A percentile compares a stretch with the other conserved stretches of the same genome.
Conservation (phyloP, 2,113 vertebrate species). For the Anoura caudifer region DNA sequence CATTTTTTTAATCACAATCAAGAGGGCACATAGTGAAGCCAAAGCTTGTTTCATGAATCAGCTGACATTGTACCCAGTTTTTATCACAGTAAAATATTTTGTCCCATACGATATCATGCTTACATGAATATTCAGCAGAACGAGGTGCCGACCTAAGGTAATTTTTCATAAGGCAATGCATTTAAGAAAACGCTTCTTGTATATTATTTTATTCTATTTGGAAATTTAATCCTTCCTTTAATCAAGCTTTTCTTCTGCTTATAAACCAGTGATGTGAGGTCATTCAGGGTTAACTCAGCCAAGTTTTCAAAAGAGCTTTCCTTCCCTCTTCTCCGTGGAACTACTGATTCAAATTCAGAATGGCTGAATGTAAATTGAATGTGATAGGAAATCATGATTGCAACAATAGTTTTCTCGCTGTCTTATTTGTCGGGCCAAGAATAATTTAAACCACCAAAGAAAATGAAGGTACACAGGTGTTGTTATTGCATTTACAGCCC, state of each 20-base stretch:
- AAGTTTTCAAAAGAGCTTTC: conserved; percentile 35
- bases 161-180: neutral
- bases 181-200: neutral
- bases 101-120: neutral
- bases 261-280: neutral
- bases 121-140: neutral
- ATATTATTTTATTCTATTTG: neutral
- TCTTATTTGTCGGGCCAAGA: conserved; percentile 53
- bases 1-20: neutral
- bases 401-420: conserved; percentile 67
- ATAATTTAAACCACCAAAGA: conserved; percentile 67
- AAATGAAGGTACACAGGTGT: conserved; percentile 80
- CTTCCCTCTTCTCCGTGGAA: conserved; percentile 22
- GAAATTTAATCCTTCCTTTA: conserved; percentile 21
- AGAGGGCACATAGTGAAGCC: neutral
- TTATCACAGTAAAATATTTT: neutral
- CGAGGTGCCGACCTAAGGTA: neutral
- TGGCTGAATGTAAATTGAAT: conserved; percentile 1
- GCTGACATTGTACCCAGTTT: neutral
- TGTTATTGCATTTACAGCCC: conserved; percentile 73
- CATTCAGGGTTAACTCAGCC: conserved; percentile 29
- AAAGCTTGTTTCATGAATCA: neutral
- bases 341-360: conserved; percentile 1
- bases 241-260: conserved; percentile 8
- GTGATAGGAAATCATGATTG: conserved; percentile 13